phyloP scores from a whole-genome alignment of 1,140 invertebrate genomes.

The Brachionus plicatilis region DNA sequence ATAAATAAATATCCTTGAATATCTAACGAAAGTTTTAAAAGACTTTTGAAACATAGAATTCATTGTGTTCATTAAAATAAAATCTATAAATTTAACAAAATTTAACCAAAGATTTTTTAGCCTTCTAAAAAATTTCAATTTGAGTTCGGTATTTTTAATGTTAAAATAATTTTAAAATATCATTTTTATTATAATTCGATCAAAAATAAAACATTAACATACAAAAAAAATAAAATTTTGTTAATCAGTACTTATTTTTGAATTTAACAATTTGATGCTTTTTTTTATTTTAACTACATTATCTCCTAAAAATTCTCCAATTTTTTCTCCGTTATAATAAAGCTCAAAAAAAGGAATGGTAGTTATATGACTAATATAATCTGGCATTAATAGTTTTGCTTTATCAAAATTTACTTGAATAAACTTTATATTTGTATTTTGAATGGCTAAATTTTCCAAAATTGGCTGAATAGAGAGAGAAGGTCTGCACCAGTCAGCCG shows the following conservation, averaged over 20 bases:
- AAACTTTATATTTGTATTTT: constrained; percentile 14
- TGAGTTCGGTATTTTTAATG: too few relatives aligned
- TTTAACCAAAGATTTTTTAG: too few relatives aligned
- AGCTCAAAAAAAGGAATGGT: not conserved
- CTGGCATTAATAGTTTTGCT: not conserved
- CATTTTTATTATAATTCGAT: not conserved
- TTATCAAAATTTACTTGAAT: constrained; percentile 6
- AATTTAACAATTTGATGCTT: not conserved
- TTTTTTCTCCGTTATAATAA: not conserved
- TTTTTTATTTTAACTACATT: not conserved
- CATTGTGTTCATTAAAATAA: too few relatives aligned
- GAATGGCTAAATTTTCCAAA: not conserved
- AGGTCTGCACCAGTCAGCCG: constrained; percentile 13
- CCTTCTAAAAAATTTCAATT: too few relatives aligned
- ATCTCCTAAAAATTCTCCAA: not conserved
- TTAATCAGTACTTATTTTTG: not conserved
- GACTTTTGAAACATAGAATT: too few relatives aligned
- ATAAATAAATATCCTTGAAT: too few relatives aligned
- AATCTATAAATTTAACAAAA: too few relatives aligned
- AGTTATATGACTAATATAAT: not conserved
- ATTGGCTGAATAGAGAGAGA: not conserved
- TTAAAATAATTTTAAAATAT: too few relatives aligned
- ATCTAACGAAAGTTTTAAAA: too few relatives aligned
- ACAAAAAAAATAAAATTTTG: too few relatives aligned
- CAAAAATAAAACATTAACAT: not conserved